Evolutionary conservation across 1,140 invertebrate genomes (phyloP), one percentile per base, ranked within the genome.

Genomic region (Steinernema khuongi): DNA sequence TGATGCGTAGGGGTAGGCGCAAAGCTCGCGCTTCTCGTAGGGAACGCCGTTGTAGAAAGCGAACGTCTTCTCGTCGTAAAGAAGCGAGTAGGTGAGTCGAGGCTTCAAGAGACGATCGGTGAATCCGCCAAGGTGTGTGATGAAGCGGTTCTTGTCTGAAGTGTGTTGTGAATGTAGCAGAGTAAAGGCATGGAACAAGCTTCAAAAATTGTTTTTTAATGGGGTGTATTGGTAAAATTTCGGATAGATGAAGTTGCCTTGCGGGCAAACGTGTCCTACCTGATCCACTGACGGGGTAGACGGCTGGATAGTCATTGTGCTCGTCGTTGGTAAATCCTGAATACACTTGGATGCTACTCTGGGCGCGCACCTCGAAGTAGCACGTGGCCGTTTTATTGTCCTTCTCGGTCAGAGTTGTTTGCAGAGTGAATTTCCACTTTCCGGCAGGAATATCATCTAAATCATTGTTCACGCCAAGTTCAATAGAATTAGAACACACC

Each of bases 361-460:
- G 77, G 19, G 74, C 68, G 31, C 75, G 69, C 0, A 77, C 71
- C 31, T 74, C 44, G 36, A 75, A 67, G 1, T 31, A 31, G 29
- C 75, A 71, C 22, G 19, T 36, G 19, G 60, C 18, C 14, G 7
- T 28, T n/a, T n/a, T n/a, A n/a, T n/a, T n/a, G 41, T 50, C 18
- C 26, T 68, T 44, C 26, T 29, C 11, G 1, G 75, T 19, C 7
- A 68, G n/a, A 11, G 19, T 70, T 18, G 76, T 68, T 33, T 73
- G 68, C 2, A 78, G 19, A 7, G 43, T 69, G 7, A 74, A 68
- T 31, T 71, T 68, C 72, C 76, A 78, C 32, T 69, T 68, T n/a
- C 77, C 77, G 50, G 73, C 43, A 28, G 75, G 68, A 19, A 78
- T 76, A 68, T 72, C 30, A 22, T 76, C 75, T 75, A 31, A 75